A percentile compares a stretch with the other conserved stretches of the same genome.
phyloP scores from a whole-genome alignment of 2,113 vertebrate genomes.

The Narcine bancroftii region DNA sequence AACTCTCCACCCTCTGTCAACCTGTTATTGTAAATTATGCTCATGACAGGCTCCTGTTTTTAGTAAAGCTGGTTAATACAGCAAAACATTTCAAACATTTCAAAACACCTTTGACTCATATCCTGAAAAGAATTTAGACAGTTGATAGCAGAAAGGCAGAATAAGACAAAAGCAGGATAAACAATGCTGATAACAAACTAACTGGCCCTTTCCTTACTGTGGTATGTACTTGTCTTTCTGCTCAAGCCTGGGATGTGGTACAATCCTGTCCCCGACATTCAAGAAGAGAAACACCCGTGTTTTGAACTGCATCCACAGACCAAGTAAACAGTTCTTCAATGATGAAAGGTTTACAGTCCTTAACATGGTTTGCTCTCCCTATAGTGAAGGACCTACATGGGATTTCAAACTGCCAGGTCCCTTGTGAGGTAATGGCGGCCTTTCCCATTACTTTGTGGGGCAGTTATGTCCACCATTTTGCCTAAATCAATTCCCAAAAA shows the following conservation, averaged over 20 bases:
- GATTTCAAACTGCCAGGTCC: neutral
- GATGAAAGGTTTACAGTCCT: neutral
- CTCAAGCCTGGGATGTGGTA: neutral
- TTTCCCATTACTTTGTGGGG: neutral
- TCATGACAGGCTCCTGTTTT: neutral
- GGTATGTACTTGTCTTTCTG: neutral
- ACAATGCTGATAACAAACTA: neutral
- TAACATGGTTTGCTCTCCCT: neutral
- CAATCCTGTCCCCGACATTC: neutral
- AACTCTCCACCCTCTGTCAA: neutral
- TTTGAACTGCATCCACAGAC: neutral
- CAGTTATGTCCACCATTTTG: neutral
- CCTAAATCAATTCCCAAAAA: neutral
- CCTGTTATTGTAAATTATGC: constrained; percentile 6
- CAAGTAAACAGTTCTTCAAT: neutral
- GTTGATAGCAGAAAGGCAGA: too few species aligned
- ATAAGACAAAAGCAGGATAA: too few species aligned
- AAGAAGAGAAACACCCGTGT: neutral
- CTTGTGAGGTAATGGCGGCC: too few species aligned
- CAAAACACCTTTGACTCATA: neutral
- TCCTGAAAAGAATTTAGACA: neutral
- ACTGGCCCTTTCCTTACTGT: neutral
- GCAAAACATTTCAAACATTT: neutral
- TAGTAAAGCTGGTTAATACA: neutral
- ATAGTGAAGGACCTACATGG: neutral